Percentiles rank a stretch among this genome's conserved stretches.
phyloP scores from a whole-genome alignment of 23 tunicate genomes.

The Diplosoma virens region DNA sequence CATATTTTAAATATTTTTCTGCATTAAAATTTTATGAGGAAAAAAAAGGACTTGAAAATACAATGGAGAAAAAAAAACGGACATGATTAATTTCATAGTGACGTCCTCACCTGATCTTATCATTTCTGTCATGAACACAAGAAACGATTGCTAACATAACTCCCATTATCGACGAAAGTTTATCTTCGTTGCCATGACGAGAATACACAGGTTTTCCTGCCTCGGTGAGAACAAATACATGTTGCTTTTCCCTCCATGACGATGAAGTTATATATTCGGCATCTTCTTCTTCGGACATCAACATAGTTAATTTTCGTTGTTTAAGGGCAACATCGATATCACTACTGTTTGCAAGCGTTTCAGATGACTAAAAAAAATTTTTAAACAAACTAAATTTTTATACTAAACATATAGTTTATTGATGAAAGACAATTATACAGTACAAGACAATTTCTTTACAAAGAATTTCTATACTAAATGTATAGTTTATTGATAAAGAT shows the following conservation, averaged over 20 bases:
- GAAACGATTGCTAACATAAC: conserved; percentile 75
- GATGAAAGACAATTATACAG: no score
- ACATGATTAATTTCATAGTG: no score
- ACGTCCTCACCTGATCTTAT: conserved; percentile 45
- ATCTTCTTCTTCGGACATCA: conserved; percentile 52
- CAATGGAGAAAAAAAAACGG: no score
- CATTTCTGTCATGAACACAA: conserved; percentile 74
- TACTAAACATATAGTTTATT: no score
- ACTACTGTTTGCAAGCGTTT: conserved; percentile 12
- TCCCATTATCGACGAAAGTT: conserved; percentile 77
- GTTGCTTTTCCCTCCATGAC: conserved; percentile 51
- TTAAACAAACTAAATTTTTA: no score
- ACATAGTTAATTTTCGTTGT: conserved; percentile 48
- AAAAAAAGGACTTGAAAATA: no score
- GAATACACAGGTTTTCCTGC: conserved; percentile 87
- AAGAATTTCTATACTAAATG: no score
- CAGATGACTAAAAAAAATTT: background rate
- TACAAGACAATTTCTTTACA: no score
- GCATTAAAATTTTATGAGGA: no score
- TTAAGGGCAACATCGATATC: conserved; percentile 16
- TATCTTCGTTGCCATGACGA: conserved; percentile 75
- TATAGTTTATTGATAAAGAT: no score
- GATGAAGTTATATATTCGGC: conserved; percentile 36
- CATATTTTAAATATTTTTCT: no score
- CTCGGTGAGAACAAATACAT: conserved; percentile 74